phyloP scores from a whole-genome alignment of 1,140 invertebrate genomes.

The Polyergus mexicanus region DNA sequence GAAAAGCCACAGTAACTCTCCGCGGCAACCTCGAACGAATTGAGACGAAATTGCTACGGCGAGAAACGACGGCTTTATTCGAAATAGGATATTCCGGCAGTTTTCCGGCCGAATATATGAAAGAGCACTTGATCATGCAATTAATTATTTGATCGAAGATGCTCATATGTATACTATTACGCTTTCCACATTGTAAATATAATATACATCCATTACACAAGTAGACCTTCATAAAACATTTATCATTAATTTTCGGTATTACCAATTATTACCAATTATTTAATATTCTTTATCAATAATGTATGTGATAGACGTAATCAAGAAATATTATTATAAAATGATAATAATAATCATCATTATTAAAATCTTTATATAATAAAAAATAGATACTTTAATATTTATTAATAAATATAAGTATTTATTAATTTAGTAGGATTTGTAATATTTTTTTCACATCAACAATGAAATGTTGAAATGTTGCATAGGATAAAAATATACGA shows the following conservation, averaged over 20 bases:
- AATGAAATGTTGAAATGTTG: not conserved
- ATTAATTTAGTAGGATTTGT: not conserved
- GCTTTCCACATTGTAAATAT: not conserved
- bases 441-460: not conserved
- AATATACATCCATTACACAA: not conserved
- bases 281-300: not conserved
- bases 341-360: not conserved
- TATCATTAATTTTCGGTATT: not conserved
- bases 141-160: constrained; percentile 45
- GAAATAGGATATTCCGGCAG: constrained; percentile 43
- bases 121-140: constrained; percentile 44
- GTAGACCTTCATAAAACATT: not conserved
- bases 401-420: not conserved
- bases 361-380: not conserved
- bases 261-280: not conserved
- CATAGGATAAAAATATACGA: constrained; percentile 4
- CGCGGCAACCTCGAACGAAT: constrained; percentile 62
- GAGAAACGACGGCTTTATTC: constrained; percentile 65
- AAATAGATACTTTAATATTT: constrained; percentile 3
- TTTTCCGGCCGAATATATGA: constrained; percentile 1
- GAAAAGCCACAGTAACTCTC: constrained; percentile 71
- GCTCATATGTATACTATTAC: not conserved
- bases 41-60: constrained; percentile 67
- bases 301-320: not conserved
- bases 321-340: not conserved